These are phyloP conservation scores for Vanessa atalanta DNA, from an alignment of 1,140 invertebrate species.

Conservation along the genomic window DNA sequence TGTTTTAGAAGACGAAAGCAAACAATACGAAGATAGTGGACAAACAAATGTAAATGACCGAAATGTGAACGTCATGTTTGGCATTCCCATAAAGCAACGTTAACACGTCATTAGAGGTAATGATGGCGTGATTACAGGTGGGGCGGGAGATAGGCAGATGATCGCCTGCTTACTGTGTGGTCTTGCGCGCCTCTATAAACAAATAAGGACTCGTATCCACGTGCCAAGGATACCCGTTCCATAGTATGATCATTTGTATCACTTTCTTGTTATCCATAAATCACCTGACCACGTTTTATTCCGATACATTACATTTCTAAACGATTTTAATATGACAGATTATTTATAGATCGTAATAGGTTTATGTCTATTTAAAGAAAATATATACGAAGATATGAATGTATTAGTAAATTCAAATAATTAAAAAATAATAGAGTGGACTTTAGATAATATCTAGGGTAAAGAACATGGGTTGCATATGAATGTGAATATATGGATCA, in stretches of 20 bases:
- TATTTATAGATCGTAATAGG: no score
- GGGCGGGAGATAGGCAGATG: slow-evolving; percentile 66
- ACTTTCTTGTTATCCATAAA: slow-evolving; percentile 5
- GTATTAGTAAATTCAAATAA: no score
- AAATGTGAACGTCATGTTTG: slow-evolving; percentile 81
- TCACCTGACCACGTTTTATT: not conserved
- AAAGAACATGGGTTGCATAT: no score
- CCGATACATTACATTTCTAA: not conserved
- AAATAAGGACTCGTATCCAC: slow-evolving; percentile 59
- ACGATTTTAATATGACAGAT: no score
- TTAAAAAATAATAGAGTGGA: no score
- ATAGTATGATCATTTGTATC: slow-evolving; percentile 26
- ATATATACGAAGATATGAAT: no score
- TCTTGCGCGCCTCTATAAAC: slow-evolving; percentile 72
- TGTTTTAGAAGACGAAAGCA: slow-evolving; percentile 77
- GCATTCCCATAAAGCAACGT: slow-evolving; percentile 80
- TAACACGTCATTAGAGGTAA: slow-evolving; percentile 81
- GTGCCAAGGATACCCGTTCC: slow-evolving; percentile 45
- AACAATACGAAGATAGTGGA: slow-evolving; percentile 75
- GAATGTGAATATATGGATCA: no score
- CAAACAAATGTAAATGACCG: slow-evolving; percentile 81
- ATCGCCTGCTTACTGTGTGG: slow-evolving; percentile 76
- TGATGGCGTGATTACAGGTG: slow-evolving; percentile 78
- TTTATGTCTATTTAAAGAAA: no score
- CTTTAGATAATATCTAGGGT: no score